phyloP scores from a whole-genome alignment of 1,140 invertebrate genomes.

The Diachasma alloeum region DNA sequence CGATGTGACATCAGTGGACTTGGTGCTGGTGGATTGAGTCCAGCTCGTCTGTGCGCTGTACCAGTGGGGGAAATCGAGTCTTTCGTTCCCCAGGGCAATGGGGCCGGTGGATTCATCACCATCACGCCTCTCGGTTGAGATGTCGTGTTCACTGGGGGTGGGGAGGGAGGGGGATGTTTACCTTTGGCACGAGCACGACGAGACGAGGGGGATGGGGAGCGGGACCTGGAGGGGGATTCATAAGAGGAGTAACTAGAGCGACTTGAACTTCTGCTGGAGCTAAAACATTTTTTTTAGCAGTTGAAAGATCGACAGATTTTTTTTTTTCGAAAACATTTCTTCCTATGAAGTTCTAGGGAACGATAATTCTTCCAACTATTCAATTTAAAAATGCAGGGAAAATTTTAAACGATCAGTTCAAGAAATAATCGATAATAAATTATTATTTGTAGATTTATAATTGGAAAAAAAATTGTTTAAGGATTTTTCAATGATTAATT shows the following conservation, averaged over 20 bases:
- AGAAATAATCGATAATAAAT: too few relatives aligned
- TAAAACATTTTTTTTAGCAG: conserved; percentile 44
- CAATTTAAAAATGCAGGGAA: too few relatives aligned
- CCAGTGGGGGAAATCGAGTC: conserved; percentile 56
- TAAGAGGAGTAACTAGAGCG: conserved; percentile 67
- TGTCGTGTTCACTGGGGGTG: conserved; percentile 39
- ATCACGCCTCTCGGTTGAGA: conserved; percentile 63
- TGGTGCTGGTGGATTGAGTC: conserved; percentile 60
- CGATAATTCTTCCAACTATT: too few relatives aligned
- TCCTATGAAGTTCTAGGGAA: too few relatives aligned
- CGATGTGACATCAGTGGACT: conserved; percentile 52
- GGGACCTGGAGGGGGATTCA: conserved; percentile 67
- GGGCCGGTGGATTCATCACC: conserved; percentile 76
- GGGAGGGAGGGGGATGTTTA: conserved; percentile 52
- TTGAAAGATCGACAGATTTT: too few relatives aligned
- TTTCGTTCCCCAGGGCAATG: conserved; percentile 62
- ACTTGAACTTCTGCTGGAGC: conserved; percentile 65
- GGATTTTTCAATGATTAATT: too few relatives aligned
- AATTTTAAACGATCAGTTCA: background rate
- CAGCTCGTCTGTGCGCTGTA: conserved; percentile 58
- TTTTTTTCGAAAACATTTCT: too few relatives aligned
- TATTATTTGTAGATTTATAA: too few relatives aligned
- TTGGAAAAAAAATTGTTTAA: conserved; percentile 17
- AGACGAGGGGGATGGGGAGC: conserved; percentile 64
- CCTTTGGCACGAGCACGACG: conserved; percentile 54